Percentiles rank a stretch among this genome's conserved stretches.
Evolutionary conservation across 1,140 invertebrate species (phyloP).

Genomic region (Araneus ventricosus): DNA sequence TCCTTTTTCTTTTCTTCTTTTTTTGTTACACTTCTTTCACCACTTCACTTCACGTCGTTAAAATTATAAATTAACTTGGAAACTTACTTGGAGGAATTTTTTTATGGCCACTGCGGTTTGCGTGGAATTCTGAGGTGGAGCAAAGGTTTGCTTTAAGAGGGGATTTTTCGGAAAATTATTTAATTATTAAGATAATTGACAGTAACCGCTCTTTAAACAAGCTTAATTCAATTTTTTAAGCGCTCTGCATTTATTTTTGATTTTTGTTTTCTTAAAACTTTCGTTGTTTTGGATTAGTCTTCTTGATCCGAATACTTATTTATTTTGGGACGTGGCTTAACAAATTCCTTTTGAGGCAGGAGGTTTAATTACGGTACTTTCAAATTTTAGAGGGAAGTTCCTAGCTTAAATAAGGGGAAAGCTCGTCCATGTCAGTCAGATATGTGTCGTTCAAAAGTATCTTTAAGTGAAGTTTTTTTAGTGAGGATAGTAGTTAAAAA

Average conservation of each 20-base stretch:
- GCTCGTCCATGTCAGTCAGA: no score
- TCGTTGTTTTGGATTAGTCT: no score
- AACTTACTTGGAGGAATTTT: not conserved
- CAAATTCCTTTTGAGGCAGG: no score
- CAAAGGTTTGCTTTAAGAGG: not conserved
- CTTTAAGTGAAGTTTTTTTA: no score
- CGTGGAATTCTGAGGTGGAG: not conserved
- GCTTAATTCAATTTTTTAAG: not conserved
- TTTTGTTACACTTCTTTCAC: not conserved
- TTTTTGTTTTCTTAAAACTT: no score
- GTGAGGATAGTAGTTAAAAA: no score
- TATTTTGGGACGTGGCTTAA: no score
- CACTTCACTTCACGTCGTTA: conserved; percentile 28
- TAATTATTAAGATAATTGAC: conserved; percentile 39
- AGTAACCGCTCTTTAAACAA: not conserved
- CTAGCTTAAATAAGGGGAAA: no score
- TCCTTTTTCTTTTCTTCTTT: not conserved
- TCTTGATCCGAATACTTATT: no score
- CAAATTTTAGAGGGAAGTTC: no score
- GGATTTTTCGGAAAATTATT: conserved; percentile 21
- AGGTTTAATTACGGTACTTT: no score
- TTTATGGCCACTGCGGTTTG: conserved; percentile 13
- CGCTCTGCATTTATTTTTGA: not conserved
- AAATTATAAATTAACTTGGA: conserved; percentile 65
- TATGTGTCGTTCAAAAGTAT: no score